Base-by-base conservation (phyloP, 2,113 vertebrate species). In the Oenanthe oenanthe region DNA sequence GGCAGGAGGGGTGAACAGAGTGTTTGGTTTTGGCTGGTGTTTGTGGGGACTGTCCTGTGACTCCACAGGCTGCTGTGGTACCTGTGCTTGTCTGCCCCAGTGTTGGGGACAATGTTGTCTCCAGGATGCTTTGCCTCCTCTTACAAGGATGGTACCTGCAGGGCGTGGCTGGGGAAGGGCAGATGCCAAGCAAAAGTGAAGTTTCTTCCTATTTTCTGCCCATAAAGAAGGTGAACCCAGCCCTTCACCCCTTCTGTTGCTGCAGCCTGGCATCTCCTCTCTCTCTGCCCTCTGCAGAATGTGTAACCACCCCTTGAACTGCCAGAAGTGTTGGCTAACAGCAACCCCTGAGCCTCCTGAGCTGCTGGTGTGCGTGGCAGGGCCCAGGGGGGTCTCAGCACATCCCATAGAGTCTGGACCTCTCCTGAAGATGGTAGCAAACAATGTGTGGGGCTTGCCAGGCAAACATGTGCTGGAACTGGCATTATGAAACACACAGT, bases 191-290 rank as follows among this genome's bases (percentile, higher is more conserved):
- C 43, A 50, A 51, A 70, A 84, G 15, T 10, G 2, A 85, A 79
- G 38, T 7, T 61, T 19, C 43, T 53, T 66, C 58, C 17, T 53
- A 16, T 61, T 22, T 70, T n/a, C 16, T 3, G 2, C 6, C 2
- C 0, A 8, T 22, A 61, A 61, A 29, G 11, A 40, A 51, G 28
- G 29, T 61, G 82, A 71, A 45, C 14, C 12, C 32, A 63, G 18
- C 12, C 21, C 50, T 57, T 53, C 0, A 0, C 19, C 31, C 31
- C 2, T 0, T 38, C n/a, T 38, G 31, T 53, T 12, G 2, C 43
- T 85, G 45, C 61, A 57, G 40, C 36, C 48, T 67, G 61, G 14
- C 18, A 1, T 3, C 18, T 70, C 29, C 24, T 51, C 11, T 50
- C 11, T 50, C 31, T 83, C 47, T 16, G 28, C 17, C 7, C 14